Evolutionary conservation across 2,113 vertebrate species (phyloP).

Genomic region (Riparia riparia): DNA sequence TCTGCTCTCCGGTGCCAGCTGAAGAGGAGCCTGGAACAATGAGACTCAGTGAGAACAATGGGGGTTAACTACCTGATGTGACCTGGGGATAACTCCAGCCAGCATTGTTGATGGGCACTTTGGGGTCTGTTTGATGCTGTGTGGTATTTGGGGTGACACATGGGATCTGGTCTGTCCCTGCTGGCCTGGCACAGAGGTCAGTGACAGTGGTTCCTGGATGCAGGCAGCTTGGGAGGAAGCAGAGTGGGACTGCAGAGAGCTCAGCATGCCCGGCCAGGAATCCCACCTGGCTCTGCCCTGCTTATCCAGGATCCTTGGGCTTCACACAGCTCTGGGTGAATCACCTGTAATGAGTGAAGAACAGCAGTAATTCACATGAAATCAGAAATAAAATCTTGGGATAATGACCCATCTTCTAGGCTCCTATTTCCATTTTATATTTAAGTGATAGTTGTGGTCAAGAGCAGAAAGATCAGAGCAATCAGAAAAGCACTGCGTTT

Average conservation of each 20-base stretch:
- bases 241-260: neutral
- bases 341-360: neutral
- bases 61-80: neutral
- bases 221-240: neutral
- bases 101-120: neutral
- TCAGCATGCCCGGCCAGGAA: neutral
- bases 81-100: accelerated
- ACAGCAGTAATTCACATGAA: slow-evolving; percentile 13
- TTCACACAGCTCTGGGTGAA: neutral
- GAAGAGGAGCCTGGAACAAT: neutral
- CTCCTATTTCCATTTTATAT: neutral
- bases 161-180: neutral
- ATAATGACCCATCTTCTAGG: neutral
- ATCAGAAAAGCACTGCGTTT: neutral
- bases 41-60: accelerated
- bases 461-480: neutral
- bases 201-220: accelerated
- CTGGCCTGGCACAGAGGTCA: neutral
- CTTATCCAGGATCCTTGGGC: neutral
- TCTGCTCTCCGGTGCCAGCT: neutral
- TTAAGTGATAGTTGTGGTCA: neutral
- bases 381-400: neutral
- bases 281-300: neutral
- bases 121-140: neutral
- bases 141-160: neutral